phyloP scores from a whole-genome alignment of 2,113 vertebrate species.

The Corythornis cristatus region DNA sequence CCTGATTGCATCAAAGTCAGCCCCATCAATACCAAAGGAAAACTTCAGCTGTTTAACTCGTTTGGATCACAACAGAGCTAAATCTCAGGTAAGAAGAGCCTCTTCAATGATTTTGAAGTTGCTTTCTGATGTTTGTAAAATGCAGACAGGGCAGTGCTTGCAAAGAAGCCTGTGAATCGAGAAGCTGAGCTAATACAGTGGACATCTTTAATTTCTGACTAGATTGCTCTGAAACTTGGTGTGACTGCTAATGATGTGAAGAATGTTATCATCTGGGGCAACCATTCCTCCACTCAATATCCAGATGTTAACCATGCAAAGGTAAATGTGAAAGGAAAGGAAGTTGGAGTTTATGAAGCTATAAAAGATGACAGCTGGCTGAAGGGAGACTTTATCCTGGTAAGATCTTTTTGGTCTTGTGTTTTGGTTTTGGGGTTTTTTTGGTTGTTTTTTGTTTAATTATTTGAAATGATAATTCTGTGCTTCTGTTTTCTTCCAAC shows the following conservation, averaged over 20 bases:
- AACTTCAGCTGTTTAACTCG: slow-evolving; percentile 98
- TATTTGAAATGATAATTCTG: background rate
- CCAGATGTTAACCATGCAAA: slow-evolving; percentile 92
- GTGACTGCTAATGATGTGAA: slow-evolving; percentile 88
- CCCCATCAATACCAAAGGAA: slow-evolving; percentile 96
- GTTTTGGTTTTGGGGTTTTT: background rate
- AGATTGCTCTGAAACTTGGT: slow-evolving; percentile 91
- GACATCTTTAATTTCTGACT: slow-evolving; percentile 16
- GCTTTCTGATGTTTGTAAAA: background rate
- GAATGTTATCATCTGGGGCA: slow-evolving; percentile 98
- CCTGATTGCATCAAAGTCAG: slow-evolving; percentile 92
- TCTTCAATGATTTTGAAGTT: background rate
- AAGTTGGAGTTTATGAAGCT: slow-evolving; percentile 85
- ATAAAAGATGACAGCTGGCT: slow-evolving; percentile 93
- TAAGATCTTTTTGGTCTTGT: slow-evolving; percentile 73
- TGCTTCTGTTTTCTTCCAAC: background rate
- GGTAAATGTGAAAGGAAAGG: slow-evolving; percentile 83
- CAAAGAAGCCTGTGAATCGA: background rate
- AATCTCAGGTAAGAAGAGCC: slow-evolving; percentile 83
- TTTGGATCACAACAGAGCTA: slow-evolving; percentile 96
- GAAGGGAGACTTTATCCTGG: slow-evolving; percentile 90
- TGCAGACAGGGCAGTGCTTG: background rate
- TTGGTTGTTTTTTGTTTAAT: background rate
- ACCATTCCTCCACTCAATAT: slow-evolving; percentile 98
- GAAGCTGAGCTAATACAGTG: background rate